Evolutionary conservation across 2,888 invertebrate genomes (phyloP).

Genomic region (Zeuzera pyrina): DNA sequence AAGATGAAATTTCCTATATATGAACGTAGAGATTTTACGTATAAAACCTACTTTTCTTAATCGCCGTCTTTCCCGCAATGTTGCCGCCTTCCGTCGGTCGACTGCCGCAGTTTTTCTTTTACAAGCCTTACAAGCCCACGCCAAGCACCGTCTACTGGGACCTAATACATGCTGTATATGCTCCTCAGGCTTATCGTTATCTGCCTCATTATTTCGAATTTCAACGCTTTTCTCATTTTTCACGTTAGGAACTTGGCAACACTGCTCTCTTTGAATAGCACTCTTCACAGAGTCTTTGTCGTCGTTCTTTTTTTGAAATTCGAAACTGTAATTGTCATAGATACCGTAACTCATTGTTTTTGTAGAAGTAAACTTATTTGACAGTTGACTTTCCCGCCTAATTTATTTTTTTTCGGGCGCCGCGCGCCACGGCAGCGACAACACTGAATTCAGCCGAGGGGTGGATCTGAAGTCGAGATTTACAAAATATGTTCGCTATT

Average conservation of each 20-base stretch:
- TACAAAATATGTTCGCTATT: conserved; percentile 63
- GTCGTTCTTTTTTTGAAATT: conserved; percentile 31
- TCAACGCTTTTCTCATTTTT: conserved; percentile 43
- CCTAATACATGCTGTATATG: conserved; percentile 68
- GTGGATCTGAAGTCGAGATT: conserved; percentile 50
- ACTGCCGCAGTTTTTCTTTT: conserved; percentile 96
- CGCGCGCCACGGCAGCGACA: conserved; percentile 44
- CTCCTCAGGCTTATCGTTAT: conserved; percentile 30
- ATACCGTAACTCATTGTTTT: conserved; percentile 45
- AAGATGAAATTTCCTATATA: too few relatives aligned
- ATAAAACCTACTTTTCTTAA: conserved; percentile 85
- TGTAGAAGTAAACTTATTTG: too few relatives aligned
- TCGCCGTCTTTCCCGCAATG: conserved; percentile 92
- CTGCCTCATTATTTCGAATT: conserved; percentile 19
- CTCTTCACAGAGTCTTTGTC: conserved; percentile 19
- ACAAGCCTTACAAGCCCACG: conserved; percentile 98
- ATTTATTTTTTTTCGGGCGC: conserved; percentile 44
- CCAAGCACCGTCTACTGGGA: conserved; percentile 83
- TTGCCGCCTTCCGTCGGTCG: conserved; percentile 97
- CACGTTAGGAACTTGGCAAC: conserved; percentile 47
- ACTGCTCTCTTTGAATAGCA: conserved; percentile 16
- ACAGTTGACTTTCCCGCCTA: conserved; percentile 24
- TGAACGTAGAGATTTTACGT: too few relatives aligned
- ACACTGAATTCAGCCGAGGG: conserved; percentile 59
- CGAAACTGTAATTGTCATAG: conserved; percentile 30